Evolutionary conservation across 2,113 vertebrate genomes (phyloP), one percentile per base, ranked within the genome.

Genomic region (Vimba vimba): DNA sequence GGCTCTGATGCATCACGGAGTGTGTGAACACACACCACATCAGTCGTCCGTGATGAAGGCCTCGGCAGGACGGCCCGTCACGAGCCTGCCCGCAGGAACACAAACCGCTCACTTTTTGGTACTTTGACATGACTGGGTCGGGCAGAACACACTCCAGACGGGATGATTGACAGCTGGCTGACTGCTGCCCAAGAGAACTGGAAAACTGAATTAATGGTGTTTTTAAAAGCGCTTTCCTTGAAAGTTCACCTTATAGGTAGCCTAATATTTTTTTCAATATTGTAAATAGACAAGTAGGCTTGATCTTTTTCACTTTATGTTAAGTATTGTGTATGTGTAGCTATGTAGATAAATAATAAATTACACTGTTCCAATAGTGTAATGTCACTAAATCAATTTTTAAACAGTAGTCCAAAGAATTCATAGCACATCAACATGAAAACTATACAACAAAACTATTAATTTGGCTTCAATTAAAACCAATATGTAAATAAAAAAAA

Each of bases 401-500:
- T 45, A 19, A 27, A 45, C 13, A 80, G 55, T 43, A 59, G 55
- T 81, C 33, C 45, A 36, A 47, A 30, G 74, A 4, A 66, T 69
- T 88, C 30, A 66, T 59, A 69, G 17, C 27, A 69, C 75, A 55
- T 33, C 36, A 36, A 59, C 43, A 82, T 60, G 25, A 77, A 81
- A 77, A 77, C 13, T 19, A 47, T 45, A 75, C 23, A 79, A 79
- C 50, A 50, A 55, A 59, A 57, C 71, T 17, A 73, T 64, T 39
- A 25, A 80, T 55, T 39, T 55, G 79, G 1, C 60, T 82, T 69
- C 57, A 82, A 69, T 69, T 69, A 73, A 79, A 86, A 13, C 64
- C 30, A 80, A 66, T 86, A 64, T 88, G 68, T 83, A 79, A 83
- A 86, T 9, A 59, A 43, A 75, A 68, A 66, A 66, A 73, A 60